phyloP scores from a whole-genome alignment of 2,888 invertebrate genomes.

The Melieria crassipennis region DNA sequence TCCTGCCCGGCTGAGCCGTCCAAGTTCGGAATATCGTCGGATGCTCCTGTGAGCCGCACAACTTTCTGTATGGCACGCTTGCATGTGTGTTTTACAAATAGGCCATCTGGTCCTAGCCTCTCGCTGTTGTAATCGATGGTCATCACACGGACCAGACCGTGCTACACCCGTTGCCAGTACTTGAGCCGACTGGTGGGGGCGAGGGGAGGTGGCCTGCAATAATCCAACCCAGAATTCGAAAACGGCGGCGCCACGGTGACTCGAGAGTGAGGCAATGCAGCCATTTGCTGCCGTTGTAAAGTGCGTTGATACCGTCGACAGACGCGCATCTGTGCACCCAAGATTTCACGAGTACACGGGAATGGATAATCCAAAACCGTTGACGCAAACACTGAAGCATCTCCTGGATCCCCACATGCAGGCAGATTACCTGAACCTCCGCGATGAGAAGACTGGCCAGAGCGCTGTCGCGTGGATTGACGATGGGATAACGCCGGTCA shows the following conservation, averaged over 20 bases:
- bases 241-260: slow-evolving; percentile 28
- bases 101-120: no score
- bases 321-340: background rate
- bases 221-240: slow-evolving; percentile 22
- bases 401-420: slow-evolving; percentile 22
- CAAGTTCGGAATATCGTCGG: no score
- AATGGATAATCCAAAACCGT: slow-evolving; percentile 31
- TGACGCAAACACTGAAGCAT: slow-evolving; percentile 27
- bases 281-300: slow-evolving; percentile 20
- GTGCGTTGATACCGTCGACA: slow-evolving; percentile 25
- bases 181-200: background rate
- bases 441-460: slow-evolving; percentile 20
- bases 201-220: slow-evolving; percentile 22
- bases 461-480: background rate
- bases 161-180: no score
- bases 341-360: slow-evolving; percentile 23
- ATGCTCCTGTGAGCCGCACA: no score
- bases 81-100: no score
- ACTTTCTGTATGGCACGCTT: no score
- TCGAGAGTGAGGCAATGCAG: slow-evolving; percentile 21
- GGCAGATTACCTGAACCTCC: background rate
- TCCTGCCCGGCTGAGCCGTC: no score
- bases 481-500: slow-evolving; percentile 8
- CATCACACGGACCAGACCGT: no score
- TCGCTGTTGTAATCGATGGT: no score